These are phyloP conservation scores for Halictus quadricinctus DNA, from an alignment of 2,888 invertebrate species.

Conservation along the genomic window DNA sequence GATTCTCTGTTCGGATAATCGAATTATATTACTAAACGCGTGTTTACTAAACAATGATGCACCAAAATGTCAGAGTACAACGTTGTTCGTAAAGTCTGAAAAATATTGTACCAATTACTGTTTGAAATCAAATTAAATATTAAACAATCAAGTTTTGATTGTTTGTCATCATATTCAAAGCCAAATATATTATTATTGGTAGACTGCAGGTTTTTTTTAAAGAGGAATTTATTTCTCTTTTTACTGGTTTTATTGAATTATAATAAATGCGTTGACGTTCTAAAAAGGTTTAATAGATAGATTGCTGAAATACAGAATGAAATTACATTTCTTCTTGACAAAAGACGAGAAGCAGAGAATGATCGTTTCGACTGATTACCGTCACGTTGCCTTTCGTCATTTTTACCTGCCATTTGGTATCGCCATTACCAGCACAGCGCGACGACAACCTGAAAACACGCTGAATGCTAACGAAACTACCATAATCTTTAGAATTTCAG, in stretches of 20 bases:
- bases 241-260: no score
- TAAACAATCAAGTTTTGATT: no score
- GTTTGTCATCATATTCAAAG: no score
- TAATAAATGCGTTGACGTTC: no score
- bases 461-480: slow-evolving; percentile 1
- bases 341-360: background rate
- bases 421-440: background rate
- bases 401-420: background rate
- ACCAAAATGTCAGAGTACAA: background rate
- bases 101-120: no score
- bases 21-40: background rate
- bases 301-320: background rate
- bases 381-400: background rate
- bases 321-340: background rate
- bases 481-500: slow-evolving; percentile 5
- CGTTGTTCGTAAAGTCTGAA: no score
- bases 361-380: background rate
- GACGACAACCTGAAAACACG: background rate
- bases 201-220: no score
- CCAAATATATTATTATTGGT: no score
- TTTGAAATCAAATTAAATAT: no score
- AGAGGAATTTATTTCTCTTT: no score
- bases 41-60: background rate
- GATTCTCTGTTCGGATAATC: background rate
- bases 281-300: no score